A percentile compares a stretch with the other conserved stretches of the same genome.
Conservation (phyloP, 2,797 vertebrate genomes). For the Echiichthys vipera region DNA sequence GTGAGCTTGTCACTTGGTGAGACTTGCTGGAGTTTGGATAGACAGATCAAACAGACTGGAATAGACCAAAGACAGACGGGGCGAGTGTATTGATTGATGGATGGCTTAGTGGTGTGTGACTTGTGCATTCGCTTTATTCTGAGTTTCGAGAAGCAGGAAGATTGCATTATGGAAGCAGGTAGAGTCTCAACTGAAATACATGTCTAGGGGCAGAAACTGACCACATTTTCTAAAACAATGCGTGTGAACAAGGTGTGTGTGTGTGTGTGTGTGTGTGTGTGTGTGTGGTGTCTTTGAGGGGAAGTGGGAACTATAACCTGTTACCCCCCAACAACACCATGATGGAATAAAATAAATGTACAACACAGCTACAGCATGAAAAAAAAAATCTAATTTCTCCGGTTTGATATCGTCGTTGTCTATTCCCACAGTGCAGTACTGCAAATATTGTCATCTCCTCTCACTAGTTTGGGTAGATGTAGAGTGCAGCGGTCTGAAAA, state of each 20-base stretch:
- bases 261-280: conserved; percentile 9
- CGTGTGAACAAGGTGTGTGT: conserved; percentile 11
- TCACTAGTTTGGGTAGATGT: conserved; percentile 14
- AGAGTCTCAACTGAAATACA: conserved; percentile 13
- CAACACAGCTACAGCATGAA: neutral
- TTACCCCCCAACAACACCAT: conserved; percentile 28
- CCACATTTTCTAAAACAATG: conserved; percentile 13
- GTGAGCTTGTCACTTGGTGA: conserved; percentile 53
- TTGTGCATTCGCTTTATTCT: conserved; percentile 36
- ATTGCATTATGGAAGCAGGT: conserved; percentile 22
- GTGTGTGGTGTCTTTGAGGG: conserved; percentile 13
- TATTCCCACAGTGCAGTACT: neutral
- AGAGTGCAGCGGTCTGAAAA: conserved; percentile 26
- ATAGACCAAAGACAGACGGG: conserved; percentile 67
- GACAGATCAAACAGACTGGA: conserved; percentile 68
- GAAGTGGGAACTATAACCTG: conserved; percentile 45
- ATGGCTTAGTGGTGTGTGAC: conserved; percentile 54
- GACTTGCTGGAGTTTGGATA: conserved; percentile 31
- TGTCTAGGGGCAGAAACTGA: conserved; percentile 23
- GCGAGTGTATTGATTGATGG: conserved; percentile 60
- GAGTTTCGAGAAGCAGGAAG: conserved; percentile 28
- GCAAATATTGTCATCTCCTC: neutral
- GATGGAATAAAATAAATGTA: neutral
- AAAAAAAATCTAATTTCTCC: neutral
- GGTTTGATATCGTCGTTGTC: neutral